Conservation (phyloP, 2,888 invertebrate species). For the Coecobrya sp. region DNA sequence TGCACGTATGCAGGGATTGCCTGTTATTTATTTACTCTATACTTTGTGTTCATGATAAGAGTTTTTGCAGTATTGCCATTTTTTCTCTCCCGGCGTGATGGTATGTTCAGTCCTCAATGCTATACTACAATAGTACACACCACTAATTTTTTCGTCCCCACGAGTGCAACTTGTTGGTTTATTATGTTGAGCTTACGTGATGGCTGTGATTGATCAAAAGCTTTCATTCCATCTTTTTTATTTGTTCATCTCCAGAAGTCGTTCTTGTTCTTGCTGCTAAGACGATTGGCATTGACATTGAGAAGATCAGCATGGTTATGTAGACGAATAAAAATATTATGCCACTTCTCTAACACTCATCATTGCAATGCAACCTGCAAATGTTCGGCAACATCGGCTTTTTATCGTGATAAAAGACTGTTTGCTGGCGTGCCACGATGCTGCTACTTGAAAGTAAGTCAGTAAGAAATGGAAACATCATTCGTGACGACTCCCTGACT, state of each 20-base stretch:
- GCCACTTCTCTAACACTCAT: not conserved
- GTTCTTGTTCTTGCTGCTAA: constrained; percentile 6
- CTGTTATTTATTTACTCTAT: not conserved
- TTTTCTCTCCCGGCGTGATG: not conserved
- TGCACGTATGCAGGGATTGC: not conserved
- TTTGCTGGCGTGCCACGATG: constrained; percentile 1
- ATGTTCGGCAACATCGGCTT: not conserved
- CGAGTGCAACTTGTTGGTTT: constrained; percentile 46
- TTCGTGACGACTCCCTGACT: not conserved
- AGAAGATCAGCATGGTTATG: constrained; percentile 6
- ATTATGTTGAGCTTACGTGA: not conserved
- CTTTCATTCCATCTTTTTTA: not conserved
- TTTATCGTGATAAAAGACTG: not conserved
- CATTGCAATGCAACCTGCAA: not conserved
- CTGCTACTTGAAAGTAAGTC: constrained; percentile 13
- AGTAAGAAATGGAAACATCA: constrained; percentile 28
- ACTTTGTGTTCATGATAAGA: not conserved
- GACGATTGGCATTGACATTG: constrained; percentile 73
- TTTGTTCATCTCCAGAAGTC: constrained; percentile 30
- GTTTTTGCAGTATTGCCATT: not conserved
- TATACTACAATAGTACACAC: not conserved
- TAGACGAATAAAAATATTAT: not conserved
- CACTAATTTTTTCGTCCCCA: constrained; percentile 9
- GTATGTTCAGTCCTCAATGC: not conserved
- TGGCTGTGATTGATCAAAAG: constrained; percentile 28